Evolutionary conservation across 1,140 invertebrate genomes (phyloP), one percentile per base, ranked within the genome.

Genomic region (Homalodisca vitripennis): DNA sequence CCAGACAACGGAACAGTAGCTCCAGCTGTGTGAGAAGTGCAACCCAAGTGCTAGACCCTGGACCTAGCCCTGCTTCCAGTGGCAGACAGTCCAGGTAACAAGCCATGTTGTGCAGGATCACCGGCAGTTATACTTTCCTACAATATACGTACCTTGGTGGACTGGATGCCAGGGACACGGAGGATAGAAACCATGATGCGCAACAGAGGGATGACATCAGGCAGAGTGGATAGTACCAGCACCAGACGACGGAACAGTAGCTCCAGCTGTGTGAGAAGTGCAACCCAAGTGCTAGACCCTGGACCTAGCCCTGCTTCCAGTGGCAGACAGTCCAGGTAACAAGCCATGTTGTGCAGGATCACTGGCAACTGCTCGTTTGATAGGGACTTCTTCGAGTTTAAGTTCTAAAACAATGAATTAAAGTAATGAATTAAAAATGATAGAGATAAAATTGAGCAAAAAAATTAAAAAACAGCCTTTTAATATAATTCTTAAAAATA

Each of bases 1-100:
- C 83, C 10, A 95, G 81, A 74, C 89, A 85, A 26, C 96, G 85
- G 77, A 97, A 91, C 71, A 99, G 87, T 17, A 86, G 85, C 73
- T 99, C 98, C 77, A 94, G 84, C 76, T 93, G 89, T 41, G 88
- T 81, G 57, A 98, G 84, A 1, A 97, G 87, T 26, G 88, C 85
- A 68, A 86, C 87, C 90, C 95, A 98, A 26, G 87, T 84, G 0
- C 82, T 78, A 17, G 85, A 82, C 27, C 82, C 84, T 47, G 88
- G 83, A 0, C 88, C 88, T 20, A 91, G 83, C 14, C 87, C 87
- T 2, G 89, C 89, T 78, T 98, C 95, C 68, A 94, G 80, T 2
- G 94, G 90, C 34, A 99, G 83, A 81, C 92, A 95, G 75, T 97
- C 94, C 77, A 98, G 84, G 81, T 99, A 99, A 75, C 88, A 91